phyloP scores from a whole-genome alignment of 1,140 invertebrate species.

The Lepidurus arcticus region DNA sequence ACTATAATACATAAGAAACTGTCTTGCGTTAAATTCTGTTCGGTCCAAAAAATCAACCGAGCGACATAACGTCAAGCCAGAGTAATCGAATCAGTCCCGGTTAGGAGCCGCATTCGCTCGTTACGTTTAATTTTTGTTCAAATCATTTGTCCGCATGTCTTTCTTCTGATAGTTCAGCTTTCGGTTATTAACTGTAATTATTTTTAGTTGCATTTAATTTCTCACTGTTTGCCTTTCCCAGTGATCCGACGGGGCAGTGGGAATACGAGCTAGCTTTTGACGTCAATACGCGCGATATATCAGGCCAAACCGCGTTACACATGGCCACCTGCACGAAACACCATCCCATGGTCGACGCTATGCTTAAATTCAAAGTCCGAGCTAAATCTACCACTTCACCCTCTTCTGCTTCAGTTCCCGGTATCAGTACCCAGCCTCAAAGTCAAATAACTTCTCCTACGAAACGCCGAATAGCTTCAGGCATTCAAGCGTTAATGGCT shows the following conservation, averaged over 20 bases:
- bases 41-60: too few species aligned
- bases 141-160: too few species aligned
- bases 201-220: background rate
- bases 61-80: too few species aligned
- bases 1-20: background rate
- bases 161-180: too few species aligned
- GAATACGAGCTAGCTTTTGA: slow-evolving; percentile 84
- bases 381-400: slow-evolving; percentile 42
- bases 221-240: slow-evolving; percentile 43
- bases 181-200: background rate
- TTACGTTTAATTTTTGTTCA: too few species aligned
- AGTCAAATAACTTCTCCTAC: slow-evolving; percentile 52
- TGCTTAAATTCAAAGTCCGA: slow-evolving; percentile 68
- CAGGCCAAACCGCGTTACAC: slow-evolving; percentile 83
- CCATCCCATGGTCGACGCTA: slow-evolving; percentile 66
- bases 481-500: slow-evolving; percentile 80
- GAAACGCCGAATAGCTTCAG: slow-evolving; percentile 69
- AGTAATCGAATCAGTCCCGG: too few species aligned
- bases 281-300: slow-evolving; percentile 80
- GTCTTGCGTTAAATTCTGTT: too few species aligned
- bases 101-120: too few species aligned
- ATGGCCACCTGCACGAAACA: slow-evolving; percentile 79
- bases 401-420: background rate
- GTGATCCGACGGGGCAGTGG: slow-evolving; percentile 63
- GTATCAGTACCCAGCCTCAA: background rate